Evolutionary conservation across 1,140 invertebrate species (phyloP).

Genomic region (Tetramorium alpestre): DNA sequence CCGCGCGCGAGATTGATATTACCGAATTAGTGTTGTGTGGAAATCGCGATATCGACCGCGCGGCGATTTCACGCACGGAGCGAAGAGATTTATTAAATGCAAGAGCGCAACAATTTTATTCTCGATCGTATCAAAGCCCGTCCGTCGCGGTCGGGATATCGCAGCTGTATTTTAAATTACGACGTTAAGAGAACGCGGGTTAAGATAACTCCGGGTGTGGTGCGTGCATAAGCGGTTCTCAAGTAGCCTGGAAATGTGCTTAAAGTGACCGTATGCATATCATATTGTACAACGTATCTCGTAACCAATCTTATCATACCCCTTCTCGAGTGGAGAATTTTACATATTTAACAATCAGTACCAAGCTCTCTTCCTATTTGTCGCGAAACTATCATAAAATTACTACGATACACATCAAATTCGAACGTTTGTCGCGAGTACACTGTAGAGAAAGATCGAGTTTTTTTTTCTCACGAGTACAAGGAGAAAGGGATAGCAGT

Average conservation of each 20-base stretch:
- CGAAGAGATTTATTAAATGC: conserved; percentile 12
- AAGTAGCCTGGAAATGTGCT: conserved; percentile 36
- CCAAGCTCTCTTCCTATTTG: background rate
- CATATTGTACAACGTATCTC: conserved; percentile 36
- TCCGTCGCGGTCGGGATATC: conserved; percentile 11
- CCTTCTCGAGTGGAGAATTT: conserved; percentile 2
- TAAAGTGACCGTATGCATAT: conserved; percentile 42
- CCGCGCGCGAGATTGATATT: background rate
- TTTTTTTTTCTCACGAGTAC: background rate
- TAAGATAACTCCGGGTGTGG: background rate
- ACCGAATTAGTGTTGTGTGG: background rate
- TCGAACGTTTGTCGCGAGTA: background rate
- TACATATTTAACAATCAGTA: background rate
- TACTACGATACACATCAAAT: background rate
- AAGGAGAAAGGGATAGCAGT: background rate
- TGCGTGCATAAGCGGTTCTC: conserved; percentile 33
- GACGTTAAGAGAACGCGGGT: conserved; percentile 5
- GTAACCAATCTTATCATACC: conserved; percentile 26
- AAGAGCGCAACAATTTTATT: background rate
- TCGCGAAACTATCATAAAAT: background rate
- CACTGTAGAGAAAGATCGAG: no score
- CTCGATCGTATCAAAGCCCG: conserved; percentile 8
- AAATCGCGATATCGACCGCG: background rate
- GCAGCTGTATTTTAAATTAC: conserved; percentile 24
- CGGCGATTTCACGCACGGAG: background rate